phyloP scores from a whole-genome alignment of 2,797 vertebrate species.

The Rhinophrynus dorsalis region DNA sequence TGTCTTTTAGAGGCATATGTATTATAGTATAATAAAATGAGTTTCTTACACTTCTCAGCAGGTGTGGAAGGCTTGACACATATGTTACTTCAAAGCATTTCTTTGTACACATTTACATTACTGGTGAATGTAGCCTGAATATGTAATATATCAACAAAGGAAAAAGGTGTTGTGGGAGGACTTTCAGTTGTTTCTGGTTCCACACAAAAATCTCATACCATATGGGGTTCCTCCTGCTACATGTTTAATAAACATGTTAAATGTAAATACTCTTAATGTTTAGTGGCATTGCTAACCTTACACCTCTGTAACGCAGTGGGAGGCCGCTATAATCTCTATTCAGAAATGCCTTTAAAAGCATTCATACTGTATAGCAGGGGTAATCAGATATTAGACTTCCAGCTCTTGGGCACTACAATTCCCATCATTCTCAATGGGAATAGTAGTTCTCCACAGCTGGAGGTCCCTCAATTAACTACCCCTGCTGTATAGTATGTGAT shows the following conservation, averaged over 20 bases:
- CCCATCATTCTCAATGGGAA: too few relatives aligned
- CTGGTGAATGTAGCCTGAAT: slow-evolving; percentile 24
- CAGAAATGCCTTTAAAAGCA: neutral
- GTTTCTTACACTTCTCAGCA: slow-evolving; percentile 15
- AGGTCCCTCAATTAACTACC: too few relatives aligned
- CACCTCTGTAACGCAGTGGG: slow-evolving; percentile 35
- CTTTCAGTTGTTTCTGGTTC: slow-evolving; percentile 25
- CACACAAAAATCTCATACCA: slow-evolving; percentile 3
- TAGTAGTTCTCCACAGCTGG: too few relatives aligned
- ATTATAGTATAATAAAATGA: neutral
- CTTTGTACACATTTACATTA: slow-evolving; percentile 43
- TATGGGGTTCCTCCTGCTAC: slow-evolving; percentile 29
- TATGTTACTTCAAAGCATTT: slow-evolving; percentile 46
- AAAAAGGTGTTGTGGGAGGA: slow-evolving; percentile 39
- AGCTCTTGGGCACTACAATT: too few relatives aligned
- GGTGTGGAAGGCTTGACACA: slow-evolving; percentile 28
- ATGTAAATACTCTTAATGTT: slow-evolving; percentile 27
- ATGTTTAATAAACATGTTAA: slow-evolving; percentile 35
- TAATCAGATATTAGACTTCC: too few relatives aligned
- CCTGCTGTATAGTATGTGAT: too few relatives aligned
- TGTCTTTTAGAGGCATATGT: slow-evolving; percentile 10
- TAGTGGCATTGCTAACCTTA: slow-evolving; percentile 35
- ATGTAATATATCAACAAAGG: slow-evolving; percentile 34
- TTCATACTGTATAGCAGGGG: neutral
- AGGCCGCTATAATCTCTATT: slow-evolving; percentile 8